A percentile compares a stretch with the other conserved stretches of the same genome.
Evolutionary conservation across 2,888 invertebrate genomes (phyloP).

Genomic region (Stramonita haemastoma): DNA sequence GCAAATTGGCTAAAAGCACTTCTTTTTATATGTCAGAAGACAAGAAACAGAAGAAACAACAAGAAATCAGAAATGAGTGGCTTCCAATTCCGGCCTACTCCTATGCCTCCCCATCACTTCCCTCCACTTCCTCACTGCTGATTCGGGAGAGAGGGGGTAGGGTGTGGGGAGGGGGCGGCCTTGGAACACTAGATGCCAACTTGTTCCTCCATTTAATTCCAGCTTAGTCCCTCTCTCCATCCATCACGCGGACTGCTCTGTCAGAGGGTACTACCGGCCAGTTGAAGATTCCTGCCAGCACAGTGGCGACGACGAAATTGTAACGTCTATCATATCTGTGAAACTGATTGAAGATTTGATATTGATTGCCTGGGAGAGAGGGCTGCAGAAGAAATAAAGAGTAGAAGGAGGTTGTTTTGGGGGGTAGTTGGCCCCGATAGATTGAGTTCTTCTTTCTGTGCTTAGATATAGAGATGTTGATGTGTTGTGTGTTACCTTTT

Average conservation of each 20-base stretch:
- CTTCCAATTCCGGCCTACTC: background rate
- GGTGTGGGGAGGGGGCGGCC: too few species aligned
- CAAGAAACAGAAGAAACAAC: background rate
- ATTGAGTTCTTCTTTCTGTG: too few species aligned
- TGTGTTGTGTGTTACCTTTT: too few species aligned
- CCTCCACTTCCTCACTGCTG: background rate
- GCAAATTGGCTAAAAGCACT: too few species aligned
- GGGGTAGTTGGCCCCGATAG: too few species aligned
- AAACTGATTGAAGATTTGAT: conserved; percentile 46
- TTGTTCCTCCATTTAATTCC: conserved; percentile 46
- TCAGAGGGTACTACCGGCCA: background rate
- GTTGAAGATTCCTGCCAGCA: conserved; percentile 21
- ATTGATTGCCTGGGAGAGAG: conserved; percentile 34
- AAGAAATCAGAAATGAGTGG: background rate
- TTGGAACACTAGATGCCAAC: conserved; percentile 35
- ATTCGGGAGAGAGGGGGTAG: background rate
- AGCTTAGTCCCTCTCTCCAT: conserved; percentile 37
- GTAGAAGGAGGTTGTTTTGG: too few species aligned
- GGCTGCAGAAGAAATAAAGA: background rate
- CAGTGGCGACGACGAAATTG: conserved; percentile 31
- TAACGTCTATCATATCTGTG: conserved; percentile 48
- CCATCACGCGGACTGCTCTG: conserved; percentile 42
- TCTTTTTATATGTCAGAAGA: background rate
- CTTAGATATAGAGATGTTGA: too few species aligned
- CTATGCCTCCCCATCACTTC: background rate